These are phyloP conservation scores for Hippocampus guttulatus DNA, from an alignment of 2,113 vertebrate species.

Conservation along the genomic window DNA sequence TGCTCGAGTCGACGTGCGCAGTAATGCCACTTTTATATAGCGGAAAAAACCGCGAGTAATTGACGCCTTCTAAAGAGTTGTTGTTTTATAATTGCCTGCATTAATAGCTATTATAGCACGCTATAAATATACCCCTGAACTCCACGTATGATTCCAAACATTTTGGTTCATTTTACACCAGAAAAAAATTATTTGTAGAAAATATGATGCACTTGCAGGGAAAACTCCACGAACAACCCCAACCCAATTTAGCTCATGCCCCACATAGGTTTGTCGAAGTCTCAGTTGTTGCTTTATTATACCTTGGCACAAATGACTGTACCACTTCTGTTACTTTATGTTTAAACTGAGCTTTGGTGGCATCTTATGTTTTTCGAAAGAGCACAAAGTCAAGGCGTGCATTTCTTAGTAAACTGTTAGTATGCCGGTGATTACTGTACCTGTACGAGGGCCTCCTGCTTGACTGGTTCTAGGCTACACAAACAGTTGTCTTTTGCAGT, in stretches of 20 bases:
- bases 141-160: not conserved
- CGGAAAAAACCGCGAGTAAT: not conserved
- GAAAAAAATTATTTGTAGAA: not conserved
- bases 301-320: not conserved
- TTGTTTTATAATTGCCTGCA: not conserved
- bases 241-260: not conserved
- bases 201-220: not conserved
- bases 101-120: too few relatives aligned
- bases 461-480: constrained; percentile 49
- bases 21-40: not conserved
- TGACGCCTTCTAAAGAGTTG: not conserved
- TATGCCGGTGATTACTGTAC: not conserved
- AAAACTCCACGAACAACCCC: not conserved
- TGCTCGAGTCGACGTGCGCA: not conserved
- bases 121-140: too few relatives aligned
- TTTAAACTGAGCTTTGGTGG: not conserved
- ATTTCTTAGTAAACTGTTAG: not conserved
- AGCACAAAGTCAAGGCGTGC: not conserved
- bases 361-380: not conserved
- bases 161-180: not conserved
- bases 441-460: constrained; percentile 20
- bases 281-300: not conserved
- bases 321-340: not conserved
- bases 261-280: not conserved
- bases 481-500: constrained; percentile 50